Conservation (phyloP, 2,888 invertebrate species). For the Amphipoea lucens region DNA sequence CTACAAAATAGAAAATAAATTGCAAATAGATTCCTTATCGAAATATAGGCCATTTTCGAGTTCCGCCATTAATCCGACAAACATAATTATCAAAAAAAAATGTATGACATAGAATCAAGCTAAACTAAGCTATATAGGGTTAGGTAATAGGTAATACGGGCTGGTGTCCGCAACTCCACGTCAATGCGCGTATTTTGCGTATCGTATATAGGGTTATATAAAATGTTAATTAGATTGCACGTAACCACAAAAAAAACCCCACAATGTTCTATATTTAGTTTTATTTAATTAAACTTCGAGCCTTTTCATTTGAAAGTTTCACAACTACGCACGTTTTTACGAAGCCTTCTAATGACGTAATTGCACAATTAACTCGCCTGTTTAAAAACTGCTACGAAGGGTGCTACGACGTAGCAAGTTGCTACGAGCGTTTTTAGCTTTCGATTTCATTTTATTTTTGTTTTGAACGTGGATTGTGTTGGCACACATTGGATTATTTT, state of each 20-base stretch:
- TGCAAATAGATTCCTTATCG: no score
- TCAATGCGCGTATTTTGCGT: no score
- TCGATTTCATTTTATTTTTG: slow-evolving; percentile 27
- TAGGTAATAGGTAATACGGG: no score
- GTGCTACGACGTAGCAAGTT: slow-evolving; percentile 59
- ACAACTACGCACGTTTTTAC: slow-evolving; percentile 41
- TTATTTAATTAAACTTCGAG: not conserved
- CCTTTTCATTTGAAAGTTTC: slow-evolving; percentile 29
- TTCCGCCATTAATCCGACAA: no score
- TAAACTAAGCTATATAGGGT: not conserved
- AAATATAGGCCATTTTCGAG: not conserved
- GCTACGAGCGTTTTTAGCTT: slow-evolving; percentile 39
- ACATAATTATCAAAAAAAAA: no score
- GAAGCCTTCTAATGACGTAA: slow-evolving; percentile 46
- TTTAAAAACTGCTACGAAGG: slow-evolving; percentile 54
- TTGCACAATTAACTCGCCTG: slow-evolving; percentile 45
- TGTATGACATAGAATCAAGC: not conserved
- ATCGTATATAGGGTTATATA: not conserved
- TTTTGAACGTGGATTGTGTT: not conserved
- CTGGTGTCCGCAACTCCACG: no score
- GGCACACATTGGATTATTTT: not conserved
- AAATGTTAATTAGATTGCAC: not conserved
- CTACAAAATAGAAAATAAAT: no score
- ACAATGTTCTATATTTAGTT: not conserved
- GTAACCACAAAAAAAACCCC: not conserved